A percentile compares a stretch with the other conserved stretches of the same genome.
These are phyloP conservation scores for Drosophila niveifrons DNA, from an alignment of 2,888 invertebrate species.

Conservation along the genomic window DNA sequence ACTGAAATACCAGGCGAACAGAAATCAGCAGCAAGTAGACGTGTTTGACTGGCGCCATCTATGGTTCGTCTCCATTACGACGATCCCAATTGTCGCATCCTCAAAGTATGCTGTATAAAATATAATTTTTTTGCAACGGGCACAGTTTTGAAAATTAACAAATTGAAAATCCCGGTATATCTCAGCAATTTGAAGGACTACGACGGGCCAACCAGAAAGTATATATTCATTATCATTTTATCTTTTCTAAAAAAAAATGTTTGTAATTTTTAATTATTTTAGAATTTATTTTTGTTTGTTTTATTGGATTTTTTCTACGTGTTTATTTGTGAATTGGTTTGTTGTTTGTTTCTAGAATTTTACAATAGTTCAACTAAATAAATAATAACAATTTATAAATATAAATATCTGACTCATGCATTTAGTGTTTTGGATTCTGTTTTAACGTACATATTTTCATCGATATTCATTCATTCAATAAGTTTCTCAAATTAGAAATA, in stretches of 20 bases:
- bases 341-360: constrained; percentile 74
- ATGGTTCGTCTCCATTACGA: too few species aligned
- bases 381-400: constrained; percentile 84
- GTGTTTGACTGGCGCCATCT: too few species aligned
- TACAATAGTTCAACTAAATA: constrained; percentile 83
- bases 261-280: constrained; percentile 46
- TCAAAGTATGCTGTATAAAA: too few species aligned
- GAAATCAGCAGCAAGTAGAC: too few species aligned
- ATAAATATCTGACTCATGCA: constrained; percentile 67
- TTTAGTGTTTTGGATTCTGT: constrained; percentile 40
- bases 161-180: not conserved
- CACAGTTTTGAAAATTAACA: not conserved
- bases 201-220: not conserved
- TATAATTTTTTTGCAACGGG: not conserved
- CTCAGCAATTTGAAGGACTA: constrained; percentile 5
- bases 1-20: too few species aligned
- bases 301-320: constrained; percentile 73
- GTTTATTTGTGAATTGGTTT: constrained; percentile 61
- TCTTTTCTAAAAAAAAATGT: not conserved
- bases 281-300: constrained; percentile 60
- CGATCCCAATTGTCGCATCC: too few species aligned
- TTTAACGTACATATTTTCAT: constrained; percentile 64
- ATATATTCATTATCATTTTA: too few species aligned
- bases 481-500: constrained; percentile 41
- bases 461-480: constrained; percentile 24